Conservation (phyloP, 2,797 vertebrate species). For the Xiphorhynchus erythropygius region DNA sequence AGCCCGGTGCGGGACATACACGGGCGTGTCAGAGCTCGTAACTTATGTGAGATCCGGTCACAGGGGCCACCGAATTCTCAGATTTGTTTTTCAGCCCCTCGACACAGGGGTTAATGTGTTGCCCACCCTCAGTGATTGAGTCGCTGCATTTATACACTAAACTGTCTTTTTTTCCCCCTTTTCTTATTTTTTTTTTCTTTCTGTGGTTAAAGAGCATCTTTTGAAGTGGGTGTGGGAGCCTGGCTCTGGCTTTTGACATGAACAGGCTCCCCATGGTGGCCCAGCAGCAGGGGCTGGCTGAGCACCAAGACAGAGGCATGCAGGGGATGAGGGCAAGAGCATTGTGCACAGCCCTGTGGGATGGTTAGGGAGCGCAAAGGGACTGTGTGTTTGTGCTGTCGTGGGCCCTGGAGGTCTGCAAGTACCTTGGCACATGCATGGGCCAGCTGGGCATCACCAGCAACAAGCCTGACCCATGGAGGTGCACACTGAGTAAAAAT, state of each 20-base stretch:
- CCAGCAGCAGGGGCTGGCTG: background rate
- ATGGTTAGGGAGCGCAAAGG: fast-evolving
- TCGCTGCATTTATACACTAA: background rate
- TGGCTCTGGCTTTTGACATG: background rate
- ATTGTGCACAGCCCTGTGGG: background rate
- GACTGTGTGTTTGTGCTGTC: background rate
- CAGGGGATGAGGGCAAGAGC: fast-evolving
- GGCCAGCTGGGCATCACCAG: fast-evolving
- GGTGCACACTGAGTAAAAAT: fast-evolving
- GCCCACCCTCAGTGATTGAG: background rate
- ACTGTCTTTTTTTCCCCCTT: fast-evolving
- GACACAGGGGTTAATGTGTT: background rate
- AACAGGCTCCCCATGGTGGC: background rate
- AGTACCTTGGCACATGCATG: fast-evolving
- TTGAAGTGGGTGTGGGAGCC: background rate
- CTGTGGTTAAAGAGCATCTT: background rate
- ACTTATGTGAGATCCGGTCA: background rate
- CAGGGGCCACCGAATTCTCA: background rate
- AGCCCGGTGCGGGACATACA: background rate
- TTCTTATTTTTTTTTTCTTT: fast-evolving
- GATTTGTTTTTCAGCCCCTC: background rate
- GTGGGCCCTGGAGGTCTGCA: fast-evolving
- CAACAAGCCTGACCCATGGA: fast-evolving
- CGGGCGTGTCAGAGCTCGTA: background rate
- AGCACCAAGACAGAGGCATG: fast-evolving